A percentile compares a stretch with the other conserved stretches of the same genome.
phyloP scores from a whole-genome alignment of 2,888 invertebrate genomes.

The Aphelenchoides bicaudatus region DNA sequence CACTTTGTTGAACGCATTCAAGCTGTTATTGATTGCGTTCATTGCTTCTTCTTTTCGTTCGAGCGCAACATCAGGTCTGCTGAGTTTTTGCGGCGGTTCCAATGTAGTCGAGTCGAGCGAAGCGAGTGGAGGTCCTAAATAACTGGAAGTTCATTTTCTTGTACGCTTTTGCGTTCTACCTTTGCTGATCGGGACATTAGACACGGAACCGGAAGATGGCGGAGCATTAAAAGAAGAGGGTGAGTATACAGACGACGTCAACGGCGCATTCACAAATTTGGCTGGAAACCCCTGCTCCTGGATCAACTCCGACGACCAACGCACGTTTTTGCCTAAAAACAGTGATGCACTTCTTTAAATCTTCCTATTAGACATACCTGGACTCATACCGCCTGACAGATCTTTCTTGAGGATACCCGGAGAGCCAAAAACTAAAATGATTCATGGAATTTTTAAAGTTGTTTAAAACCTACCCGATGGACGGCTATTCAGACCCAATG shows the following conservation, averaged over 20 bases:
- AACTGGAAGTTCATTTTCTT: conserved; percentile 9
- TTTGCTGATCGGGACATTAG: background rate
- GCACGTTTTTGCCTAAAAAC: conserved; percentile 33
- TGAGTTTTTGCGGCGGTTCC: conserved; percentile 33
- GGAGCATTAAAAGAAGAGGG: background rate
- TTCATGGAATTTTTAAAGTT: background rate
- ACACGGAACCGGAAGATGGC: conserved; percentile 12
- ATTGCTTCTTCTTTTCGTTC: conserved; percentile 1
- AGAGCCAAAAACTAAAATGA: conserved; percentile 23
- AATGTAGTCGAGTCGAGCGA: conserved; percentile 34
- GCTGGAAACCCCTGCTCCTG: conserved; percentile 21
- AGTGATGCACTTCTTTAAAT: background rate
- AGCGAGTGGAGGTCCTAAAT: conserved; percentile 39
- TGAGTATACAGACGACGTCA: conserved; percentile 14
- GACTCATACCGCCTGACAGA: conserved; percentile 12
- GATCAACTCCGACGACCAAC: conserved; percentile 34
- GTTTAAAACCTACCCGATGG: conserved; percentile 4
- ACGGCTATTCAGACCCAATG: conserved; percentile 19
- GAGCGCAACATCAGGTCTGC: conserved; percentile 19
- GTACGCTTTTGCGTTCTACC: no score
- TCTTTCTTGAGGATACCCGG: conserved; percentile 27
- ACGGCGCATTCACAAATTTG: background rate
- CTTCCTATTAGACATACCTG: conserved; percentile 15
- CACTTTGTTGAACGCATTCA: conserved; percentile 6
- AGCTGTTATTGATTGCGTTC: conserved; percentile 1